A percentile compares a stretch with the other conserved stretches of the same genome.
phyloP scores from a whole-genome alignment of 1,140 invertebrate genomes.

The Ptiloglossa arizonensis region DNA sequence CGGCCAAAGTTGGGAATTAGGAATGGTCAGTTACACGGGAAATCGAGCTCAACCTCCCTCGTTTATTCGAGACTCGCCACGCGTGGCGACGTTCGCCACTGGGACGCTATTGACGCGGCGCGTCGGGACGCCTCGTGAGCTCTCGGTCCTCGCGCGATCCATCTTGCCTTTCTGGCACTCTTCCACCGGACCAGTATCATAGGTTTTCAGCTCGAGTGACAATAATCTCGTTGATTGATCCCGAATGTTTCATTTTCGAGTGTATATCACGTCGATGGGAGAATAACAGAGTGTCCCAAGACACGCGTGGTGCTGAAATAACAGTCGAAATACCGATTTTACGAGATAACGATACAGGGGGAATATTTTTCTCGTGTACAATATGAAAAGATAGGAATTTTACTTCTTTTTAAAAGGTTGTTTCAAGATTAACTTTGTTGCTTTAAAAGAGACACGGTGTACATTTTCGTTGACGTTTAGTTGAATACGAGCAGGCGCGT shows the following conservation, averaged over 20 bases:
- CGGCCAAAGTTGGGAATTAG: constrained; percentile 63
- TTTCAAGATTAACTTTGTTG: too few species aligned
- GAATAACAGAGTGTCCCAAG: too few species aligned
- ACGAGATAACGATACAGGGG: too few species aligned
- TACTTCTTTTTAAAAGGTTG: too few species aligned
- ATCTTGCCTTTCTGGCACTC: background rate
- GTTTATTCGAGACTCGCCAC: constrained; percentile 31
- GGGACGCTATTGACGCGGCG: constrained; percentile 67
- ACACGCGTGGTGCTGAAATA: too few species aligned
- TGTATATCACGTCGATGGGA: background rate
- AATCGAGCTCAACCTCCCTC: constrained; percentile 35
- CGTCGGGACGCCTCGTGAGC: constrained; percentile 60
- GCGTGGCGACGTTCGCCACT: constrained; percentile 51
- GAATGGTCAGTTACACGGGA: constrained; percentile 72
- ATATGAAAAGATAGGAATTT: too few species aligned
- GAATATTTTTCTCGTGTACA: too few species aligned
- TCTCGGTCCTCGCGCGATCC: constrained; percentile 33
- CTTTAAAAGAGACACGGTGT: too few species aligned
- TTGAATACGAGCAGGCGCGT: too few species aligned
- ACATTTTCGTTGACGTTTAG: too few species aligned
- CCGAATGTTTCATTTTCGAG: background rate
- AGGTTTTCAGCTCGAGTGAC: background rate
- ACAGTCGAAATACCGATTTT: too few species aligned
- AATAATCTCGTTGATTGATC: background rate
- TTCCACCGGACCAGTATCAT: background rate